Percentiles rank a stretch among this genome's conserved stretches.
Conservation (phyloP, 2,888 invertebrate genomes). For the Parascotia fuliginaria region DNA sequence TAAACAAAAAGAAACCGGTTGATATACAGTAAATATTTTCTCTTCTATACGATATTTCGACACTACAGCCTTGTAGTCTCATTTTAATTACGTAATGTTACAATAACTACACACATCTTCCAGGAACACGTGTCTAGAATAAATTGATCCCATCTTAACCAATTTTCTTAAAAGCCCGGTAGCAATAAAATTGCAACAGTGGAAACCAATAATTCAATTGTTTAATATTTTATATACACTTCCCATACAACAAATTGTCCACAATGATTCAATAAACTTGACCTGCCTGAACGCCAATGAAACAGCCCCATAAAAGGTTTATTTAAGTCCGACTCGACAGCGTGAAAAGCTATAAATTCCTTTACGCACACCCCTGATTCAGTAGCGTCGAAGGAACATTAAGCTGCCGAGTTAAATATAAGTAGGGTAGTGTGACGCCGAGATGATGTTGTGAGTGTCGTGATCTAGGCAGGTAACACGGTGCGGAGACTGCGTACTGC, state of each 20-base stretch:
- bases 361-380: constrained; percentile 54
- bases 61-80: too few species aligned
- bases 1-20: too few species aligned
- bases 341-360: constrained; percentile 45
- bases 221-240: constrained; percentile 9
- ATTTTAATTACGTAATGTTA: too few species aligned
- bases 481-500: constrained; percentile 42
- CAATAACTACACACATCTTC: neutral
- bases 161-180: neutral
- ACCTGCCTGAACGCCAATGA: constrained; percentile 52
- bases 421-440: constrained; percentile 48
- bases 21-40: too few species aligned
- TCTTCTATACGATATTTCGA: too few species aligned
- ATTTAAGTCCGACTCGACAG: constrained; percentile 42
- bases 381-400: constrained; percentile 42
- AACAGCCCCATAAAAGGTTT: constrained; percentile 45
- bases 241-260: constrained; percentile 13
- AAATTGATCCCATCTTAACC: neutral
- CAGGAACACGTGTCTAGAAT: neutral
- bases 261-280: constrained; percentile 48
- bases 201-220: neutral
- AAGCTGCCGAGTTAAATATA: constrained; percentile 59
- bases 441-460: constrained; percentile 45
- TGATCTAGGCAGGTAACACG: constrained; percentile 59
- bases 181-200: neutral